These are phyloP conservation scores for Tribolium madens DNA, from an alignment of 1,140 invertebrate species.

Conservation along the genomic window DNA sequence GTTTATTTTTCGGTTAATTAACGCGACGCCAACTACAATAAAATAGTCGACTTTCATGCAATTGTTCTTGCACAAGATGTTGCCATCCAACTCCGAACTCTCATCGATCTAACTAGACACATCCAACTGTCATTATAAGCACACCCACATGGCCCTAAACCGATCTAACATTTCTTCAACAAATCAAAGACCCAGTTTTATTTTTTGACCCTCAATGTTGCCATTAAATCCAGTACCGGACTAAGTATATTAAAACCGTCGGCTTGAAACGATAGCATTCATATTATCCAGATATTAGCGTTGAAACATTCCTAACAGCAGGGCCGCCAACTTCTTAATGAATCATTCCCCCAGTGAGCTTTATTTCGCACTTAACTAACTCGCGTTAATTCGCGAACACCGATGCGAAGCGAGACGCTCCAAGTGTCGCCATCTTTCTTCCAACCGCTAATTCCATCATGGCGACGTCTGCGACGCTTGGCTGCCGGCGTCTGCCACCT, in stretches of 20 bases:
- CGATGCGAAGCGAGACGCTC: slow-evolving; percentile 22
- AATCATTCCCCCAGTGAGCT: slow-evolving; percentile 53
- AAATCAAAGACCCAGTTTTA: no score
- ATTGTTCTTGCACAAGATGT: neutral
- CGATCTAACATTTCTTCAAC: neutral
- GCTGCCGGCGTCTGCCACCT: neutral
- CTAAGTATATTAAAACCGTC: slow-evolving; percentile 25
- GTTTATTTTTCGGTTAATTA: slow-evolving; percentile 35
- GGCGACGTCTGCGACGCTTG: slow-evolving; percentile 14
- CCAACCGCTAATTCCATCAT: slow-evolving; percentile 19
- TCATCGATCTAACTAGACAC: neutral
- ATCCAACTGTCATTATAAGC: neutral
- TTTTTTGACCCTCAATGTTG: no score
- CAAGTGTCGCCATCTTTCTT: slow-evolving; percentile 23
- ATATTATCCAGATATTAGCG: slow-evolving; percentile 53
- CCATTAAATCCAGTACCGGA: slow-evolving; percentile 3
- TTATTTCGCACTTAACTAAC: slow-evolving; percentile 52
- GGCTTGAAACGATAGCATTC: slow-evolving; percentile 49
- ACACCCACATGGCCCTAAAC: neutral
- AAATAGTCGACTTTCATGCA: neutral
- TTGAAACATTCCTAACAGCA: slow-evolving; percentile 49
- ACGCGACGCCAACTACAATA: neutral
- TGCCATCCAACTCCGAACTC: neutral
- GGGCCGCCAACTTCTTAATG: slow-evolving; percentile 52
- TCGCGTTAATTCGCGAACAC: slow-evolving; percentile 51